These are phyloP conservation scores for Dasyurus viverrinus DNA, from an alignment of 2,113 vertebrate genomes.

Conservation along the genomic window DNA sequence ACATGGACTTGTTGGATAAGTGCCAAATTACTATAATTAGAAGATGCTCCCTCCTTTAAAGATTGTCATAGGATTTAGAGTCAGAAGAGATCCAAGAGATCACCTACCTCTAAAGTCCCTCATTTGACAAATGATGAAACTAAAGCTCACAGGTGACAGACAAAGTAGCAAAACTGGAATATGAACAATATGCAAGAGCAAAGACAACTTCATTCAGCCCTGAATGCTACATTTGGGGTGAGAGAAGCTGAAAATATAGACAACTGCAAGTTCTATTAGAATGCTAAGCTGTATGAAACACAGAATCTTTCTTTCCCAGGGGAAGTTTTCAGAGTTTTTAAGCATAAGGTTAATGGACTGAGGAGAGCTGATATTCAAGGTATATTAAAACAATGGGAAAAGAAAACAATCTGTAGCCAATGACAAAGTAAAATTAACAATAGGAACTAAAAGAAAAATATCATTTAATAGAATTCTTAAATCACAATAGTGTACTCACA, in stretches of 20 bases:
- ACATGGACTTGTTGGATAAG: neutral
- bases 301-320: neutral
- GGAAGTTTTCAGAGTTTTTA: neutral
- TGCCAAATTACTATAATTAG: neutral
- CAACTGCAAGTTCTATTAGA: neutral
- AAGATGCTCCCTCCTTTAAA: neutral
- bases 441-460: neutral
- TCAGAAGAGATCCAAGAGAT: neutral
- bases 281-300: neutral
- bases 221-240: neutral
- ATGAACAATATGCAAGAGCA: neutral
- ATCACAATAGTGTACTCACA: neutral
- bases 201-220: neutral
- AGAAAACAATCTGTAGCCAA: neutral
- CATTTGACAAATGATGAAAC: neutral
- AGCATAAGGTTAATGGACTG: neutral
- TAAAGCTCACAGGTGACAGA: neutral
- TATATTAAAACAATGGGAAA: neutral
- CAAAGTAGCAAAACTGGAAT: neutral
- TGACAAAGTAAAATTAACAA: neutral
- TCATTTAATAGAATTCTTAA: neutral
- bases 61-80: neutral
- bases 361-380: neutral
- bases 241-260: neutral
- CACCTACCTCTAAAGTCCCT: neutral